Evolutionary conservation across 2,113 vertebrate species (phyloP).

Genomic region (Hyla sarda): DNA sequence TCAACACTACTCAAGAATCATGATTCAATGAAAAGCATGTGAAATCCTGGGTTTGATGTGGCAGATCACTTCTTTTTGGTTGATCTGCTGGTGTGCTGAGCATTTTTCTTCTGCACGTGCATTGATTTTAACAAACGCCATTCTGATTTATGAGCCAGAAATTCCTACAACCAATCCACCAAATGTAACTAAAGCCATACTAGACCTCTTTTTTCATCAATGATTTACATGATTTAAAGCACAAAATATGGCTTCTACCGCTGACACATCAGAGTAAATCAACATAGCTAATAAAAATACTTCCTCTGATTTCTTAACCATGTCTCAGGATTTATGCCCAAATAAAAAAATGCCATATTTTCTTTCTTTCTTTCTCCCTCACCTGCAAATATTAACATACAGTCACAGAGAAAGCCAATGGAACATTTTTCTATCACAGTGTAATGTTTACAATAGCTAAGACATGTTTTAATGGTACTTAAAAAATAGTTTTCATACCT

Average conservation of each 20-base stretch:
- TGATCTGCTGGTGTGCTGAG: too few relatives aligned
- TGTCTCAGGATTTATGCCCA: conserved; percentile 38
- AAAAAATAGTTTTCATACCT: conserved; percentile 25
- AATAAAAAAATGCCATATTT: conserved; percentile 46
- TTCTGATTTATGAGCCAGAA: too few relatives aligned
- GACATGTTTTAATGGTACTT: conserved; percentile 18
- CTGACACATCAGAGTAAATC: neutral
- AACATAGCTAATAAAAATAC: conserved; percentile 50
- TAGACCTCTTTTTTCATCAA: too few relatives aligned
- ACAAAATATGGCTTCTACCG: neutral
- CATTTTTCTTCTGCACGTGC: too few relatives aligned
- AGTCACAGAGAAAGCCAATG: conserved; percentile 29
- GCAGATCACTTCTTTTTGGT: too few relatives aligned
- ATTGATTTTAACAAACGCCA: too few relatives aligned
- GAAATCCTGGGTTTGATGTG: too few relatives aligned
- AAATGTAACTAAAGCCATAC: too few relatives aligned
- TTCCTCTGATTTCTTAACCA: conserved; percentile 46
- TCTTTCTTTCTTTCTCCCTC: conserved; percentile 44
- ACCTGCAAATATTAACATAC: conserved; percentile 57
- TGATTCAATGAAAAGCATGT: too few relatives aligned
- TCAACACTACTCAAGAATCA: too few relatives aligned
- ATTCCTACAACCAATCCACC: too few relatives aligned
- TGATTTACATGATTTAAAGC: neutral
- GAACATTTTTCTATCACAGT: conserved; percentile 50
- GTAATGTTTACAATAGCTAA: conserved; percentile 52